Percentiles rank a stretch among this genome's conserved stretches.
Evolutionary conservation across 1,140 invertebrate species (phyloP).

Genomic region (Stegodyphus mimosarum): DNA sequence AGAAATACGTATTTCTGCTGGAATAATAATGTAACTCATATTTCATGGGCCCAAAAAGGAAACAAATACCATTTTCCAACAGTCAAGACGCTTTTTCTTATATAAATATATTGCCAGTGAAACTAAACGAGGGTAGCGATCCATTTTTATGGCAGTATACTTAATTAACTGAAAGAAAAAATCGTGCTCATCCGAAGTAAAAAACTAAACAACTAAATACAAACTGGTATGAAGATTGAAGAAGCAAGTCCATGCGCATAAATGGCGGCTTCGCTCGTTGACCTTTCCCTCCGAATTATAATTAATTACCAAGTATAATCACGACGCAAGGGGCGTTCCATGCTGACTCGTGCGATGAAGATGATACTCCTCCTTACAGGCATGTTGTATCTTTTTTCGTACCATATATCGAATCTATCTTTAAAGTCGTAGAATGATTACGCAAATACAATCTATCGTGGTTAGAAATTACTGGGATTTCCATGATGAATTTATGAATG

Average conservation of each 20-base stretch:
- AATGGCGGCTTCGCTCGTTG: neutral
- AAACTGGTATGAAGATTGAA: no score
- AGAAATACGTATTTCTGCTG: no score
- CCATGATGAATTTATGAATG: no score
- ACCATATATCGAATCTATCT: no score
- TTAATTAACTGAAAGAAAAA: neutral
- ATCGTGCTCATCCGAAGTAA: neutral
- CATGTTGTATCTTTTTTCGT: no score
- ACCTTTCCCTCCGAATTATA: conserved; percentile 12
- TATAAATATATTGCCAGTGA: conserved; percentile 5
- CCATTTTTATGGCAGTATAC: conserved; percentile 14
- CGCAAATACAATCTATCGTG: no score
- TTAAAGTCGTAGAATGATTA: no score
- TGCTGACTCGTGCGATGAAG: neutral
- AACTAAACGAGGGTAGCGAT: conserved; percentile 10
- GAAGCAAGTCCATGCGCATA: neutral
- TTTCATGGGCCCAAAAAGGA: no score
- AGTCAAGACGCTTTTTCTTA: neutral
- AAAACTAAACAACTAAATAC: no score
- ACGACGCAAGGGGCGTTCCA: neutral
- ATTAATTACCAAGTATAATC: conserved; percentile 9
- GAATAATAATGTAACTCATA: no score
- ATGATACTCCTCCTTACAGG: neutral
- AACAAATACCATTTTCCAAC: no score
- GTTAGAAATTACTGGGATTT: no score